phyloP scores from a whole-genome alignment of 2,888 invertebrate species.

The Xanthia togata region DNA sequence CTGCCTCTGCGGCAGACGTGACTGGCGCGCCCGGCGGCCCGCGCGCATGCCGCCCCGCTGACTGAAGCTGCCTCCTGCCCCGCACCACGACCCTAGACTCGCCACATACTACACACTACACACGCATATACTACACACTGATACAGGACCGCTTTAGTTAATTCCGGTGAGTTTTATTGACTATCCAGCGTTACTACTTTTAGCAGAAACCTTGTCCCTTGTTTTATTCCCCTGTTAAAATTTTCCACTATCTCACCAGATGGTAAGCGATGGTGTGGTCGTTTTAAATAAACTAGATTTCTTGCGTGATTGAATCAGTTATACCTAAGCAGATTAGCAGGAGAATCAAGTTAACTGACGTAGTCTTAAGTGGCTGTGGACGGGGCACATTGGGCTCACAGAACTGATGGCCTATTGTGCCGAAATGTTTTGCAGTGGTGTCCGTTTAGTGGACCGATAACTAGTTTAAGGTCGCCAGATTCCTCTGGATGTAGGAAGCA shows the following conservation, averaged over 20 bases:
- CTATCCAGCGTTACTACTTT: not conserved
- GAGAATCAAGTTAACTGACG: not conserved
- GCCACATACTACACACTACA: constrained; percentile 6
- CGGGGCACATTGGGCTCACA: not conserved
- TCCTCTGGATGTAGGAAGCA: not conserved
- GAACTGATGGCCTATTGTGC: not conserved
- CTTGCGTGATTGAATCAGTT: not conserved
- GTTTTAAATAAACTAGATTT: not conserved
- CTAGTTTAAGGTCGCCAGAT: not conserved
- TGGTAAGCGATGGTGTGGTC: not conserved
- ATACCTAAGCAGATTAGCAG: too few relatives aligned
- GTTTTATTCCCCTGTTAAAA: too few relatives aligned
- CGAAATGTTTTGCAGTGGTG: not conserved
- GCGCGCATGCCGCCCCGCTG: constrained; percentile 75
- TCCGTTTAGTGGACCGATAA: not conserved
- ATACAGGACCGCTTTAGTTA: constrained; percentile 54
- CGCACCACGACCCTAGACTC: constrained; percentile 43
- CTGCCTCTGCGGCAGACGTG: constrained; percentile 99
- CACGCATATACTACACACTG: constrained; percentile 31
- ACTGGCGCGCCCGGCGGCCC: constrained; percentile 91
- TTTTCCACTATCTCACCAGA: too few relatives aligned
- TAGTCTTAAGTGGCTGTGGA: not conserved
- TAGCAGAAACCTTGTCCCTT: not conserved
- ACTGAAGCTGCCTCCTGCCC: constrained; percentile 60
- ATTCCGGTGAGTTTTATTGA: constrained; percentile 43